A percentile compares a stretch with the other conserved stretches of the same genome.
Conservation (phyloP, 2,113 vertebrate species). For the Argyrosomus japonicus region DNA sequence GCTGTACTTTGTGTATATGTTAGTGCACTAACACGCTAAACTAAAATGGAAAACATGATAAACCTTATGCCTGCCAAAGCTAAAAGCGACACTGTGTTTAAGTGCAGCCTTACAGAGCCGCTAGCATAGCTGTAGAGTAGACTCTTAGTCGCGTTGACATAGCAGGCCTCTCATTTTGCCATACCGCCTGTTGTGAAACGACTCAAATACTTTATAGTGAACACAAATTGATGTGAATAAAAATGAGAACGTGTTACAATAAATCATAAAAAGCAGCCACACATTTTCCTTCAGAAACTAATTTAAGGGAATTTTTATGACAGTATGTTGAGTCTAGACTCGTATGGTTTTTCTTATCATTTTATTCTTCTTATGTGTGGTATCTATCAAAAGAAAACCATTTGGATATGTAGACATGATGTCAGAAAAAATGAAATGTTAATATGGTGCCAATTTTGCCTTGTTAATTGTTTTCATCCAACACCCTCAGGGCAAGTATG, state of each 20-base stretch:
- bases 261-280: conserved; percentile 38
- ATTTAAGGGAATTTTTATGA: conserved; percentile 50
- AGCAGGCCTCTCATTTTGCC: neutral
- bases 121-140: neutral
- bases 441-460: conserved; percentile 50
- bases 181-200: conserved; percentile 10
- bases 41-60: too few relatives aligned
- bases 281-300: conserved; percentile 38
- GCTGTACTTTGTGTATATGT: neutral
- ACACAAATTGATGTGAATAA: conserved; percentile 11
- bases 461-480: conserved; percentile 46
- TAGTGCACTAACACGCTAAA: neutral
- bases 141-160: conserved; percentile 2
- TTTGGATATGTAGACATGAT: conserved; percentile 55
- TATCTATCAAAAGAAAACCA: conserved; percentile 46
- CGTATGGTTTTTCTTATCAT: conserved; percentile 15
- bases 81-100: neutral
- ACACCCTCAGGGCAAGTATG: conserved; percentile 12
- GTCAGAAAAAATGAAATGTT: conserved; percentile 50
- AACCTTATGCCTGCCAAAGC: neutral
- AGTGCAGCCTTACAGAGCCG: neutral
- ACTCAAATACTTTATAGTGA: conserved; percentile 24
- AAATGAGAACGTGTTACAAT: conserved; percentile 15
- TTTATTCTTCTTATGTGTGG: conserved; percentile 37
- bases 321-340: conserved; percentile 34